Base-by-base conservation (phyloP, 2,888 invertebrate genomes). In the Epinotia bilunana region DNA sequence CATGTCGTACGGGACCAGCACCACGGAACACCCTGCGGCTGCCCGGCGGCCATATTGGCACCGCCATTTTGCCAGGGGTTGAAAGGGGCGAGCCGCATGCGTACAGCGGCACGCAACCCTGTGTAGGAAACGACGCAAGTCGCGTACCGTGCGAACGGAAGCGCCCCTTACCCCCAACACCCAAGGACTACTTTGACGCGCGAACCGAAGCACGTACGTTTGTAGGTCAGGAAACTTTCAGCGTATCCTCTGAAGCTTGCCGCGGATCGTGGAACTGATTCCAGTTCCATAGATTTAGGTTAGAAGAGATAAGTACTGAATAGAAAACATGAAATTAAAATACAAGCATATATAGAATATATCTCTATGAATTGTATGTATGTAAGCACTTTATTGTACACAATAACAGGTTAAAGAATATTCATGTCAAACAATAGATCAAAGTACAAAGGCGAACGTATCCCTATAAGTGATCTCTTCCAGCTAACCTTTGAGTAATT, bases 11-110 rank as follows among this genome's bases (percentile, higher is more conserved):
- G 89, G 89, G 87, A 90, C 90, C 88, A 85, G 86, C 88, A 90
- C 87, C 87, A 88, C 89, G 88, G 88, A 91, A 90, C 92, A 93
- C 91, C 91, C 91, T 90, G 92, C 91, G 91, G 89, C 92, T 91
- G 91, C 91, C 91, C 90, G 93, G 92, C 93, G 90, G 94, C 94
- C 94, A 94, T 94, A 91, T 94, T 93, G 91, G 87, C 88, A 88
- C 91, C 92, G 95, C 94, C 95, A 95, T 94, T 91, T 94, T 94
- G 91, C 91, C 87, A 86, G 90, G 91, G 91, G 88, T 90, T 88
- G 89, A 87, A 88, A 85, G 86, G 88, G 90, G 89, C 88, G 89
- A 88, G 89, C 92, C 92, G 94, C 94, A 94, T 92, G 94, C 92
- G 93, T 93, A 90, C 91, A 91, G 87, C 91, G 91, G 87, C 87